phyloP scores from a whole-genome alignment of 2,888 invertebrate species.

The Ligdia adustata region DNA sequence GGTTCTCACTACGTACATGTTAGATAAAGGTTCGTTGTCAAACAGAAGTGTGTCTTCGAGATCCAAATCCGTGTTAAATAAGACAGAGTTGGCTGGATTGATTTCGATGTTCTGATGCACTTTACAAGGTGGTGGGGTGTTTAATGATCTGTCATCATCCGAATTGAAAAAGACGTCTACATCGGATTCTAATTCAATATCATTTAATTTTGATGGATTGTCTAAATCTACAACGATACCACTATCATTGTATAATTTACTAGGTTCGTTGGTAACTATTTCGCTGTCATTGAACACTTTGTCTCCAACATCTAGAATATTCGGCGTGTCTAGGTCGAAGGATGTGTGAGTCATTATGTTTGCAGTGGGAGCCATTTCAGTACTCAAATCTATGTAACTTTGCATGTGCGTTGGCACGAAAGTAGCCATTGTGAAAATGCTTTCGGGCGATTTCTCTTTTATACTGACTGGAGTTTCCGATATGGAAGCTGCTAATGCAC shows the following conservation, averaged over 20 bases:
- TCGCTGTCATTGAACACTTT: conserved; percentile 77
- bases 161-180: conserved; percentile 48
- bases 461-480: conserved; percentile 86
- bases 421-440: conserved; percentile 81
- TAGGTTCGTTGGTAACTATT: conserved; percentile 61
- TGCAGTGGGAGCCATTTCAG: conserved; percentile 62
- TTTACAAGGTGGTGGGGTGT: conserved; percentile 69
- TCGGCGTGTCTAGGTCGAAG: conserved; percentile 69
- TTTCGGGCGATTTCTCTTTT: conserved; percentile 83
- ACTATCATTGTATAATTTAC: conserved; percentile 44
- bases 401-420: conserved; percentile 87
- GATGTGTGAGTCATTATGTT: conserved; percentile 65
- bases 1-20: conserved; percentile 81
- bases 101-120: conserved; percentile 77
- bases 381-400: conserved; percentile 80
- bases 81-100: conserved; percentile 76
- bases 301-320: conserved; percentile 64
- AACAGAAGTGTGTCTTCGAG: conserved; percentile 77
- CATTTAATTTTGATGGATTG: conserved; percentile 33
- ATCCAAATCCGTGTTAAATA: conserved; percentile 77
- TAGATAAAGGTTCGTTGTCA: conserved; percentile 76
- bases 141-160: conserved; percentile 61
- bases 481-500: conserved; percentile 86
- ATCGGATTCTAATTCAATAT: conserved; percentile 38
- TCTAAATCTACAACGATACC: conserved; percentile 35